phyloP scores from a whole-genome alignment of 2,113 vertebrate genomes.

The Baryphthengus martii region DNA sequence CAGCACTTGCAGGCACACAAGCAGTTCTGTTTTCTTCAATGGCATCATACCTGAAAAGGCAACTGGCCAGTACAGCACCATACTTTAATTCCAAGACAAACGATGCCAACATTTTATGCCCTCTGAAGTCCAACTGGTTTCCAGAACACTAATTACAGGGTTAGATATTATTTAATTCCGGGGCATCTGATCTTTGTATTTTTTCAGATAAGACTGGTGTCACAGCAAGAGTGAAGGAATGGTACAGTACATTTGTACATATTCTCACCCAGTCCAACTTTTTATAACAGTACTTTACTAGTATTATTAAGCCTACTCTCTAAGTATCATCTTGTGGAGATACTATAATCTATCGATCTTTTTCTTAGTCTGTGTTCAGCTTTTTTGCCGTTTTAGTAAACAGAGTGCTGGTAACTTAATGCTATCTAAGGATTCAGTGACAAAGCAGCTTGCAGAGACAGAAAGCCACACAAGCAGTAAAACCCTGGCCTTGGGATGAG shows the following conservation, averaged over 20 bases:
- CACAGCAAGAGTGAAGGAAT: background rate
- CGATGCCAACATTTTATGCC: background rate
- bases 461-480: background rate
- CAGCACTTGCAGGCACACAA: background rate
- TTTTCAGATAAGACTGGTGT: background rate
- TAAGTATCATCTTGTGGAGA: background rate
- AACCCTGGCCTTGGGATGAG: background rate
- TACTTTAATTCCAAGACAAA: background rate
- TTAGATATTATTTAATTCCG: background rate
- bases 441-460: background rate
- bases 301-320: background rate
- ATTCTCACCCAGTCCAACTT: background rate
- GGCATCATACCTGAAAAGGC: background rate
- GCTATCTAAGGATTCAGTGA: background rate
- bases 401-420: background rate
- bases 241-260: background rate
- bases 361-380: background rate
- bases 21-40: background rate
- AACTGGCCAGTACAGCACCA: background rate
- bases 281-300: background rate
- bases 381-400: background rate
- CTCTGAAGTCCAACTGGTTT: background rate
- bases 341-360: background rate
- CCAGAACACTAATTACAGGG: background rate
- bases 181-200: background rate